Evolutionary conservation across 2,888 invertebrate genomes (phyloP), one percentile per base, ranked within the genome.

Genomic region (Nomada fucata): DNA sequence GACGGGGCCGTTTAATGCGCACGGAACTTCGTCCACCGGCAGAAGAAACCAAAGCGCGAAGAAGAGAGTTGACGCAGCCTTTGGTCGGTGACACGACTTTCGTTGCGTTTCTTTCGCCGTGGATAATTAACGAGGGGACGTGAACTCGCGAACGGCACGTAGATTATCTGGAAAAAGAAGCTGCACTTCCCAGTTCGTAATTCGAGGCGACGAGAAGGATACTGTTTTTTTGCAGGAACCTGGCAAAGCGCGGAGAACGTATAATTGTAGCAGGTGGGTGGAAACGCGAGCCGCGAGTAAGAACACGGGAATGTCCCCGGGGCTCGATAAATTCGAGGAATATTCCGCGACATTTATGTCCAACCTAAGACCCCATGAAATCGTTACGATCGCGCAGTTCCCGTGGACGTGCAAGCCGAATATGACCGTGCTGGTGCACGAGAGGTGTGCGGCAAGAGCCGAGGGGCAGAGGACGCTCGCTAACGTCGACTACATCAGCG

Each of bases 301-400:
- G 74, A 52, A 68, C 69, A n/a, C 23, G 13, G 42, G 20, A 55
- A 20, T 36, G 57, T 65, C 64, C 53, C 72, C 44, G 20, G 60
- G 53, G 75, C 53, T 15, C 57, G 29, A 79, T 79, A 79, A 79
- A 67, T 78, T 69, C 50, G 42, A 52, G 42, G 26, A 61, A 60
- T 67, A 67, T 73, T 65, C 65, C 50, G 26, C 53, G 55, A 75
- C 65, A 23, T 72, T 72, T 72, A 63, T 53, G 53, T 36, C 13
- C 53, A 2, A 67, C n/a, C 47, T 53, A 50, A 42, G 63, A 63
- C 29, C 74, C 61, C 61, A 23, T 18, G 23, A 52, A 47, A 74
- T 61, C 57, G 70, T 57, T 63, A 76, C 60, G 44, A 75, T 76
- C 57, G 57, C 15, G 26, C 18, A 42, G 68, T 69, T 52, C 10